These are phyloP conservation scores for Capitulum mitella DNA, from an alignment of 2,888 invertebrate species.

Conservation along the genomic window DNA sequence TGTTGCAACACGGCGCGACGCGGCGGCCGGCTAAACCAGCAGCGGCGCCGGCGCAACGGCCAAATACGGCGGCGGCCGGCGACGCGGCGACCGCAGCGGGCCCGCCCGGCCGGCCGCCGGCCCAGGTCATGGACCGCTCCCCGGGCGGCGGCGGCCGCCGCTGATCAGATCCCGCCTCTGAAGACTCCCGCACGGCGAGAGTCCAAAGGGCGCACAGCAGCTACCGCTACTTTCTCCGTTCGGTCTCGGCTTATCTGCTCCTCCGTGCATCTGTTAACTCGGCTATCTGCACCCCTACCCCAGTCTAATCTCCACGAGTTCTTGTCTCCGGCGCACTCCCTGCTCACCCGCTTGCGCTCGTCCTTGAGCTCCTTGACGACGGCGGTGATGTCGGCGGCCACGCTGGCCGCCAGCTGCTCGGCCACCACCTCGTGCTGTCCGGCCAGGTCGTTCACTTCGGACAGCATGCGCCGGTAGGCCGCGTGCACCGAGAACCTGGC, in stretches of 20 bases:
- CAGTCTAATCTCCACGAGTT: no score
- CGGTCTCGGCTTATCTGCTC: no score
- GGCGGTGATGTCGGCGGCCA: constrained; percentile 75
- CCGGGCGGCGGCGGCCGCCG: not conserved
- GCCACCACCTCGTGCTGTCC: constrained; percentile 97
- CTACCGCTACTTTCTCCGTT: no score
- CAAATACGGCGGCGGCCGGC: not conserved
- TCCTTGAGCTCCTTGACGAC: constrained; percentile 86
- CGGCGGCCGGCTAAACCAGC: not conserved
- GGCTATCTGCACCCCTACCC: no score
- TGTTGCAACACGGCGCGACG: constrained; percentile 31
- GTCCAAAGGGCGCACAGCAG: no score
- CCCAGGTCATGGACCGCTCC: no score
- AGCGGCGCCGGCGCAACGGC: not conserved
- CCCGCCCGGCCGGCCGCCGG: no score
- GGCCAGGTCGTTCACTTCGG: constrained; percentile 93
- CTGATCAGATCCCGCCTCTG: not conserved
- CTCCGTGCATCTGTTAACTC: no score
- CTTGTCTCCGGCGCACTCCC: no score
- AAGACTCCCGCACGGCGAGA: no score
- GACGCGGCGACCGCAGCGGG: no score
- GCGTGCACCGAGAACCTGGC: constrained; percentile 76
- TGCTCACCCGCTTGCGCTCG: constrained; percentile 67
- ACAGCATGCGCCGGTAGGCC: constrained; percentile 84
- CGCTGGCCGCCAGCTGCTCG: constrained; percentile 82